A percentile compares a stretch with the other conserved stretches of the same genome.
Evolutionary conservation across 1,140 invertebrate species (phyloP).

Genomic region (Platorchestia sp.): DNA sequence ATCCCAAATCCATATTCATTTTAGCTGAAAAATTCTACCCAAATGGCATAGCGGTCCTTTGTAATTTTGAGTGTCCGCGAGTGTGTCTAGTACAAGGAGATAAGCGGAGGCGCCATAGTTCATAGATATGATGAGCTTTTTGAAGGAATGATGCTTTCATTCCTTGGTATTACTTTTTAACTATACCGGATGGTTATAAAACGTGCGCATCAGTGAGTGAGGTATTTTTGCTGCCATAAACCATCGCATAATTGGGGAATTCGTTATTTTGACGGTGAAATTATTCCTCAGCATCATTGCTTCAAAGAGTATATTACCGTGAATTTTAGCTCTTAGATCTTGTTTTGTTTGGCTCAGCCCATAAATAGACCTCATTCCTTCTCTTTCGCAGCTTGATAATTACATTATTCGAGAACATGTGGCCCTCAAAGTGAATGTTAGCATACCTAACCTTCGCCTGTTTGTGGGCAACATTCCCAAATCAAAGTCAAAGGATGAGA

Average conservation of each 20-base stretch:
- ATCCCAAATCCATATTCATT: neutral
- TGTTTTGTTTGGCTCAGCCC: constrained; percentile 57
- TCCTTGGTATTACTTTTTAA: neutral
- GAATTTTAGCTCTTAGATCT: neutral
- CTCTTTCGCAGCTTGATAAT: constrained; percentile 94
- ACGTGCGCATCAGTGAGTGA: neutral
- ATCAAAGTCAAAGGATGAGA: constrained; percentile 99
- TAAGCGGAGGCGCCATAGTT: neutral
- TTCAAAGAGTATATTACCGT: neutral
- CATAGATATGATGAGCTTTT: neutral
- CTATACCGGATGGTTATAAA: neutral
- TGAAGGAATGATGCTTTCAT: neutral
- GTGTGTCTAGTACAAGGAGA: neutral
- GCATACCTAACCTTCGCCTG: constrained; percentile 99
- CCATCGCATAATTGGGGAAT: neutral
- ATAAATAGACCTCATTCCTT: constrained; percentile 65
- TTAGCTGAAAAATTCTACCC: neutral
- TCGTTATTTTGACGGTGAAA: neutral
- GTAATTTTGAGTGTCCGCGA: neutral
- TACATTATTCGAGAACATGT: constrained; percentile 99
- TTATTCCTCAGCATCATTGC: neutral
- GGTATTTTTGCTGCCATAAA: no score
- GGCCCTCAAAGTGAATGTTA: constrained; percentile 99
- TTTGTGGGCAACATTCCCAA: constrained; percentile 99
- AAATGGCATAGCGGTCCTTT: neutral